Evolutionary conservation across 2,113 vertebrate species (phyloP).

Genomic region (Riparia riparia): DNA sequence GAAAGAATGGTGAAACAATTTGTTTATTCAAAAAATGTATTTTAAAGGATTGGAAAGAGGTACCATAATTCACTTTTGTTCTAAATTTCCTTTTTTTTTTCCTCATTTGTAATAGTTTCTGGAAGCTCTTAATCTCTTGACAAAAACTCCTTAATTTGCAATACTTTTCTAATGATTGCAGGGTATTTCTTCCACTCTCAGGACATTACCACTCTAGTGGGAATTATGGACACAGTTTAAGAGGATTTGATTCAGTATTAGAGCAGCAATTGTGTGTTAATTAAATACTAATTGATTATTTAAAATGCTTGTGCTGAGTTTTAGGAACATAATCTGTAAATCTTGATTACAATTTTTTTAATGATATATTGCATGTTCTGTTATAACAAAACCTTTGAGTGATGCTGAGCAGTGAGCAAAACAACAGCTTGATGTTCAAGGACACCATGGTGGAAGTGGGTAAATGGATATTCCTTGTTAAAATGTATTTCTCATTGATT

Average conservation of each 20-base stretch:
- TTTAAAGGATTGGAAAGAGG: neutral
- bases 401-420: neutral
- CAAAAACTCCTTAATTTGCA: slow-evolving; percentile 53
- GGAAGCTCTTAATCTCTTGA: slow-evolving; percentile 53
- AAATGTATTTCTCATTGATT: neutral
- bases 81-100: neutral
- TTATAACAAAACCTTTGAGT: neutral
- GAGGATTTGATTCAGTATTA: slow-evolving; percentile 62
- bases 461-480: neutral
- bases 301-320: slow-evolving; percentile 15
- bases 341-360: neutral
- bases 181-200: slow-evolving; percentile 48
- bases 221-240: slow-evolving; percentile 67
- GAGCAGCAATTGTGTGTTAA: slow-evolving; percentile 38
- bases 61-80: neutral
- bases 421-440: neutral
- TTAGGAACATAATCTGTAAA: neutral
- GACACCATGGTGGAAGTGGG: neutral
- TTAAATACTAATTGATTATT: slow-evolving; percentile 68
- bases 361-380: neutral
- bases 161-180: slow-evolving; percentile 36
- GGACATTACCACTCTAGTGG: slow-evolving; percentile 49
- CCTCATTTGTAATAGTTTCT: slow-evolving; percentile 31
- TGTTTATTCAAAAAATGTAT: slow-evolving; percentile 4
- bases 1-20: neutral